Evolutionary conservation across 1,140 invertebrate genomes (phyloP).

Genomic region (Drosophila insularis): DNA sequence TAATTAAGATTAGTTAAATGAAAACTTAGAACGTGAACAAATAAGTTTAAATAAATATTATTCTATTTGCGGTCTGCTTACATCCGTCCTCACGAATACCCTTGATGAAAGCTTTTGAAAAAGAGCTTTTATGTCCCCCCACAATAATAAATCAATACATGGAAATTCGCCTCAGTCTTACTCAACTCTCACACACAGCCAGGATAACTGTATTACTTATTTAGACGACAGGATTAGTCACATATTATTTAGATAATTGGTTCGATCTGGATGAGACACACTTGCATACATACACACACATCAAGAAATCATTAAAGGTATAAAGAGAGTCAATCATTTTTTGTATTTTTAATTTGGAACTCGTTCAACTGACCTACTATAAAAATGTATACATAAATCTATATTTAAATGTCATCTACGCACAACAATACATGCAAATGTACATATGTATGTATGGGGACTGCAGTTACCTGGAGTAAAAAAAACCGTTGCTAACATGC

Average conservation of each 20-base stretch:
- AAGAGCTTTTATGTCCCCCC: conserved; percentile 37
- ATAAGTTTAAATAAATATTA: no score
- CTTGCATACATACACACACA: no score
- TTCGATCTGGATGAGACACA: neutral
- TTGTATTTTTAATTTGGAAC: conserved; percentile 7
- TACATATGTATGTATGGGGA: neutral
- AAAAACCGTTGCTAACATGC: conserved; percentile 58
- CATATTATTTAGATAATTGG: conserved; percentile 30
- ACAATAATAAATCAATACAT: conserved; percentile 61
- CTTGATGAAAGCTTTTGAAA: conserved; percentile 33
- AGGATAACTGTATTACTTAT: conserved; percentile 51
- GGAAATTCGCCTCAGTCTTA: conserved; percentile 60
- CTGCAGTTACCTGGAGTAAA: conserved; percentile 17
- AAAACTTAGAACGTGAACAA: no score
- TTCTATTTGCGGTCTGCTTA: no score
- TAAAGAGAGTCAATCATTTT: neutral
- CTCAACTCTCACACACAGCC: conserved; percentile 67
- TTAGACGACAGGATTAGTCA: conserved; percentile 20
- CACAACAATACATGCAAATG: neutral
- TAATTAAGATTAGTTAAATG: no score
- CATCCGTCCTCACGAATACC: conserved; percentile 31
- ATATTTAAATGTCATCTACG: conserved; percentile 32
- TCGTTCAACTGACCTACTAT: conserved; percentile 20
- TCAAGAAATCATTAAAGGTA: neutral
- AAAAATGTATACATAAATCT: conserved; percentile 48